phyloP scores from a whole-genome alignment of 2,113 vertebrate species.

The Cinclus mexicanus region DNA sequence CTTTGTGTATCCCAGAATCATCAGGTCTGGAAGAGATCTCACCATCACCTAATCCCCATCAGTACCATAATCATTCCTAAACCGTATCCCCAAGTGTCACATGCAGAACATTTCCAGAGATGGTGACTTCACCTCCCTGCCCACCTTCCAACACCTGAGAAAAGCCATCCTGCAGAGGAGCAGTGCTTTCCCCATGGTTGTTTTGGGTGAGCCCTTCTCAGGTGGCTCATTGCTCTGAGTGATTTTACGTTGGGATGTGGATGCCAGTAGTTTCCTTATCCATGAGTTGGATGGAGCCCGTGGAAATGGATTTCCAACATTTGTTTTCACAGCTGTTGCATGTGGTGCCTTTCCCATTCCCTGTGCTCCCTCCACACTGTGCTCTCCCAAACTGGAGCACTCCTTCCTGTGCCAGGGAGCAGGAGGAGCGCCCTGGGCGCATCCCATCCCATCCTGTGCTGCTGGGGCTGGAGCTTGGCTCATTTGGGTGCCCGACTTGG shows the following conservation, averaged over 20 bases:
- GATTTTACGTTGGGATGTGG: fast-evolving
- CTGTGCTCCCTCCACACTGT: fast-evolving
- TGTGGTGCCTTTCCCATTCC: neutral
- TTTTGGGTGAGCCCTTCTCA: neutral
- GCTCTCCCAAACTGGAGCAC: fast-evolving
- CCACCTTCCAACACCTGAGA: neutral
- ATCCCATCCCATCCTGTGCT: neutral
- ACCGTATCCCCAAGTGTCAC: neutral
- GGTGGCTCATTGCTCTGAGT: fast-evolving
- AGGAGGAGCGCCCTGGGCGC: neutral
- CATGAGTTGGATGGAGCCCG: fast-evolving
- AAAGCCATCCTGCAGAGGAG: neutral
- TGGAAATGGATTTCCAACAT: fast-evolving
- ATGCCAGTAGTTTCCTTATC: fast-evolving
- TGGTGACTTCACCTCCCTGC: neutral
- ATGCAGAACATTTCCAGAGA: neutral
- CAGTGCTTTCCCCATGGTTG: neutral
- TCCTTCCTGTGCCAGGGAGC: neutral
- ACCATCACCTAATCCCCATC: neutral
- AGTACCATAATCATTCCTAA: neutral
- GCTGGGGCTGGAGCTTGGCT: neutral
- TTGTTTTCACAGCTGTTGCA: fast-evolving
- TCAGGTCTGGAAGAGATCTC: neutral
- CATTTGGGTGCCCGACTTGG: neutral
- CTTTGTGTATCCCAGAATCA: neutral